Conservation (phyloP, 2,113 vertebrate genomes). For the Lophius piscatorius region DNA sequence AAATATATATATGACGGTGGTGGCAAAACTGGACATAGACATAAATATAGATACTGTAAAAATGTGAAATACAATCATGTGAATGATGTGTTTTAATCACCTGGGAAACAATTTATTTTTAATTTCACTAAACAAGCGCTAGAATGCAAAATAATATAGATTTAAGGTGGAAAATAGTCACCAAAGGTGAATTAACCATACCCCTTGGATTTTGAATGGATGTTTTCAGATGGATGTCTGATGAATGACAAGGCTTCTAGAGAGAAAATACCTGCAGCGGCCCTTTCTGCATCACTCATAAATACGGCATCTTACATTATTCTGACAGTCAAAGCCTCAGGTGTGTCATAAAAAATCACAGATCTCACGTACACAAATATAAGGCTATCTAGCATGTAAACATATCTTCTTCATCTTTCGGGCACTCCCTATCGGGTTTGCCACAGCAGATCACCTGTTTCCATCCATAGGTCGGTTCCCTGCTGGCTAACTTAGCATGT, state of each 20-base stretch:
- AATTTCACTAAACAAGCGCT: no score
- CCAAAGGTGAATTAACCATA: no score
- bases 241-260: conserved; percentile 3
- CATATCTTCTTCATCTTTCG: no score
- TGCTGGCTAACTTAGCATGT: no score
- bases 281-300: not conserved
- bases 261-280: not conserved
- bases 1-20: not conserved
- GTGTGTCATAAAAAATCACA: conserved; percentile 12
- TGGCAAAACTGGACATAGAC: not conserved
- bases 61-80: no score
- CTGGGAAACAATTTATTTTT: no score
- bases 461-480: no score
- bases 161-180: no score
- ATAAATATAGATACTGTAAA: not conserved
- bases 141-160: no score
- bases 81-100: no score
- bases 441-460: no score
- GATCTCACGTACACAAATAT: conserved; percentile 8
- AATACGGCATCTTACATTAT: conserved; percentile 2
- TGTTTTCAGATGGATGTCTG: not conserved
- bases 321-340: conserved; percentile 4
- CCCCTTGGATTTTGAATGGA: not conserved
- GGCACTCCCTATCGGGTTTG: no score
- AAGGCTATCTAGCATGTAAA: not conserved